These are phyloP conservation scores for Leptocoma aspasia DNA, from an alignment of 2,113 vertebrate species.

Conservation along the genomic window DNA sequence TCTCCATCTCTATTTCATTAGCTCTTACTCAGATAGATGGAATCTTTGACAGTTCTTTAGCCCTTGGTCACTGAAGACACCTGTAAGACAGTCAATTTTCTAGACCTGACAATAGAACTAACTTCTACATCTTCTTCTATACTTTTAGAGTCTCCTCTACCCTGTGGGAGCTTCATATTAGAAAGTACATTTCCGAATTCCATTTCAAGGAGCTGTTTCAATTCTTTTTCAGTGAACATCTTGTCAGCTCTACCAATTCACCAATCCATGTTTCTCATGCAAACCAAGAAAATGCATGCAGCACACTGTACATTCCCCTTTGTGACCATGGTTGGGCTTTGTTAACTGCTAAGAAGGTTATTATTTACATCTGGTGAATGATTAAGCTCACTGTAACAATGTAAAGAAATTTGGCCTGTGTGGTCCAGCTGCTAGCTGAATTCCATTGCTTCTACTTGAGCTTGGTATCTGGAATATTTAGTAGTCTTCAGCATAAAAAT, in stretches of 20 bases:
- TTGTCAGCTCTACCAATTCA: not conserved
- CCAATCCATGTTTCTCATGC: not conserved
- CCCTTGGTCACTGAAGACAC: conserved; percentile 63
- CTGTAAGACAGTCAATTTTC: conserved; percentile 67
- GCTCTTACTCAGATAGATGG: not conserved
- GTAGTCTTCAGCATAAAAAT: not conserved
- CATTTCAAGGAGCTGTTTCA: not conserved
- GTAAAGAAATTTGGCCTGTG: not conserved
- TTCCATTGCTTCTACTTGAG: not conserved
- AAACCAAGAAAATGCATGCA: not conserved
- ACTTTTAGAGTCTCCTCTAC: not conserved
- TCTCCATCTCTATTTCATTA: not conserved
- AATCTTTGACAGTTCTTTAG: conserved; percentile 55
- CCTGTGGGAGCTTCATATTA: conserved; percentile 60
- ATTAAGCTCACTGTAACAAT: not conserved
- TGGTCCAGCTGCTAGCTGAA: not conserved
- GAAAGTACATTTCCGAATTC: not conserved
- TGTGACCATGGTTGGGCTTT: not conserved
- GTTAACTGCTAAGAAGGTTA: not conserved
- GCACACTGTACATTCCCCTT: not conserved
- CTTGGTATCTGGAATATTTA: not conserved
- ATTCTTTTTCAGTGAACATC: not conserved
- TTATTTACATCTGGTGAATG: not conserved
- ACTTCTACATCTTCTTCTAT: conserved; percentile 62
- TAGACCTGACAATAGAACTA: conserved; percentile 65